Conservation (phyloP, 2,888 invertebrate genomes). For the Ferrisia virgata region DNA sequence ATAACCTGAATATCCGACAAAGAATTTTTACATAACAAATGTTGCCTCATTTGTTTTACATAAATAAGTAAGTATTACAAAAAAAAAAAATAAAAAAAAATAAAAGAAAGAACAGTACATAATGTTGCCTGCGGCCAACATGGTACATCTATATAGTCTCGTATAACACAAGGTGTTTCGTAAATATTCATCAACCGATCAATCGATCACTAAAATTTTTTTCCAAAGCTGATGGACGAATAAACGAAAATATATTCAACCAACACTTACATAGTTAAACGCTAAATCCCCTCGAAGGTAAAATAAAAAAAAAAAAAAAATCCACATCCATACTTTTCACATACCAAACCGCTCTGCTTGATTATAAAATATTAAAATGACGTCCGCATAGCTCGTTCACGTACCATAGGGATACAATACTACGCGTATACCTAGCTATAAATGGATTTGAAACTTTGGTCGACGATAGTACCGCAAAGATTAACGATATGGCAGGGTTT, state of each 20-base stretch:
- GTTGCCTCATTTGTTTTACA: constrained; percentile 33
- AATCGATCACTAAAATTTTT: background rate
- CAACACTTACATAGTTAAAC: background rate
- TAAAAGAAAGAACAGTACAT: background rate
- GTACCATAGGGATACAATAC: background rate
- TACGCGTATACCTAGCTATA: background rate
- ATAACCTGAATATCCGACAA: constrained; percentile 6
- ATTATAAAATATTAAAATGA: background rate
- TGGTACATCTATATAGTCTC: background rate
- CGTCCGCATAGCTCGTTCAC: background rate
- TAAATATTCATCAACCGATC: background rate
- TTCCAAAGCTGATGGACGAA: background rate
- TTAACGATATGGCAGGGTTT: background rate
- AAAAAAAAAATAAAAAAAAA: background rate
- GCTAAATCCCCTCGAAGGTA: background rate
- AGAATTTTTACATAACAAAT: constrained; percentile 28
- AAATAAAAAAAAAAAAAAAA: background rate
- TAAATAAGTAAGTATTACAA: background rate
- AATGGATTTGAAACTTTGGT: background rate
- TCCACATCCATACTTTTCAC: background rate
- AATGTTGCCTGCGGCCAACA: background rate
- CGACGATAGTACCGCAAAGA: too few relatives aligned
- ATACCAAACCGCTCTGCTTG: too few relatives aligned
- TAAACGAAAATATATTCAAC: background rate
- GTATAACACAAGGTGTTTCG: constrained; percentile 3